Base-by-base conservation (phyloP, 2,797 vertebrate species). In the Octomys mimax region DNA sequence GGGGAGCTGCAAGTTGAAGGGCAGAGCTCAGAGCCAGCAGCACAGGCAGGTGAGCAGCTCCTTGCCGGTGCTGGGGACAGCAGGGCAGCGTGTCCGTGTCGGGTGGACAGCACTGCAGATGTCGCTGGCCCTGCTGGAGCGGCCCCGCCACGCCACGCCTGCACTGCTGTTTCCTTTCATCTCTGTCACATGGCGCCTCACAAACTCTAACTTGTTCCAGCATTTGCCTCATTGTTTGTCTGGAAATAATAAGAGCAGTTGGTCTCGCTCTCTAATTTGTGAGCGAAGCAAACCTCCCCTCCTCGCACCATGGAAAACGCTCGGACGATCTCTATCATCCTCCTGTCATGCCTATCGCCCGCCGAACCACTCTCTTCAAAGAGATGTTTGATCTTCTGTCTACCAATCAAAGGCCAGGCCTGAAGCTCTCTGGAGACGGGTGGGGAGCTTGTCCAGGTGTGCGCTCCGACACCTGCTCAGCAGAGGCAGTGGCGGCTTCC, bases 181-280 rank as follows among this genome's bases (percentile, higher is more conserved):
- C 90, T 94, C 91, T 87, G 68, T 81, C 77, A 85, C 5, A n/a
- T 62, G 77, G 80, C 31, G 97, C 68, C 66, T 96, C 88, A 75
- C 59, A 96, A 96, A 96, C 46, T 33, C 96, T 94, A 96, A 96
- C 93, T 95, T 95, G 87, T 95, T 96, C 87, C 94, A 97, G 94
- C 12, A 75, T 92, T 88, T 85, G 94, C 89, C 84, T 97, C 62
- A 66, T 92, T 90, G 89, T 84, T 89, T 95, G 91, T 96, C 96
- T 97, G 96, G 94, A 96, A 97, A 90, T 86, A 97, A 93, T 88
- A 96, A 95, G 64, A 88, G 75, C 59, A 77, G 86, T 96, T 97
- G 75, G 81, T 92, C 77, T 97, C 68, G 2, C 96, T 97, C 57
- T 96, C 80, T 93, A 94, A 96, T 94, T 90, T 87, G 61, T 95